Evolutionary conservation across 2,888 invertebrate species (phyloP).

Genomic region (Conchocele bisecta): DNA sequence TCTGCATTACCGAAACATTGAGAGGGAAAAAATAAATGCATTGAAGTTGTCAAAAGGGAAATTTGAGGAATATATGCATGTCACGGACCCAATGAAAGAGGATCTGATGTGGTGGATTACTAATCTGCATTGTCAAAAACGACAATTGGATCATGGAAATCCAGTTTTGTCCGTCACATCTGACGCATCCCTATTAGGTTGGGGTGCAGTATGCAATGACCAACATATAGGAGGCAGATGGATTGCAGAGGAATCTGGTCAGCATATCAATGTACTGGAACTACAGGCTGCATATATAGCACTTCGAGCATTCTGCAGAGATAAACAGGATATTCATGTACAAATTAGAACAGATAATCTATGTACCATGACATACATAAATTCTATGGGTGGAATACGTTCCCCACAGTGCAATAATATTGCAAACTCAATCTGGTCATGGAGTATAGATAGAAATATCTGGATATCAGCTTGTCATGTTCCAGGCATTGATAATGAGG

Average conservation of each 20-base stretch:
- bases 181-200: conserved; percentile 16
- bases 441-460: not conserved
- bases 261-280: conserved; percentile 35
- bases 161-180: conserved; percentile 7
- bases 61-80: conserved; percentile 5
- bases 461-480: conserved; percentile 15
- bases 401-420: not conserved
- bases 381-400: not conserved
- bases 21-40: conserved; percentile 23
- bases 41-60: conserved; percentile 13
- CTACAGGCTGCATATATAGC: conserved; percentile 8
- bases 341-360: conserved; percentile 2
- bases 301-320: conserved; percentile 16
- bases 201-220: conserved; percentile 9
- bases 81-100: not conserved
- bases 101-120: conserved; percentile 28
- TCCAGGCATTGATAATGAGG: conserved; percentile 9
- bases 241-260: conserved; percentile 1
- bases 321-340: not conserved
- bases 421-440: conserved; percentile 4
- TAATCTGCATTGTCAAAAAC: not conserved
- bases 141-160: not conserved
- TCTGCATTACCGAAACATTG: conserved; percentile 15
- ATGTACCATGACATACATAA: not conserved
- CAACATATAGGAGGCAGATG: conserved; percentile 20